Conservation (phyloP, 2,113 vertebrate species). For the Periophthalmodon schlosseri region DNA sequence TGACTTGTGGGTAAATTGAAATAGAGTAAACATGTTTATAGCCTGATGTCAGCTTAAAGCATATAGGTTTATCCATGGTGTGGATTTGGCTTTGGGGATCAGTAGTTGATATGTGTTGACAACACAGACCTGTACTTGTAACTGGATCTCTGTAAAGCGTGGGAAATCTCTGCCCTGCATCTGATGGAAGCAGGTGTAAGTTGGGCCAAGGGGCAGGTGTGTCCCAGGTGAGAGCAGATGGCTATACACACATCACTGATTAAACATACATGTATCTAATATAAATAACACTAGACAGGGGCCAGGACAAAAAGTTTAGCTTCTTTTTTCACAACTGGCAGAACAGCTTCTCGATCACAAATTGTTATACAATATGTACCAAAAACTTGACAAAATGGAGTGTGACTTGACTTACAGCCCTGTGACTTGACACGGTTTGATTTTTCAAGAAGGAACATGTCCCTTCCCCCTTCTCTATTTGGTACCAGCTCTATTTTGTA, state of each 20-base stretch:
- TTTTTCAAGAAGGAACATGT: too few relatives aligned
- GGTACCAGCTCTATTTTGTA: too few relatives aligned
- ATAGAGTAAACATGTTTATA: background rate
- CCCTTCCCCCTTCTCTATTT: too few relatives aligned
- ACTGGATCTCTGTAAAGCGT: slow-evolving; percentile 6
- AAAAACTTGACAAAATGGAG: too few relatives aligned
- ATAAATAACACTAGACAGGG: background rate
- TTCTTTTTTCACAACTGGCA: too few relatives aligned
- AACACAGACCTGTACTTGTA: slow-evolving; percentile 8
- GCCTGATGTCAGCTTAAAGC: background rate
- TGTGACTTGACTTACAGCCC: too few relatives aligned
- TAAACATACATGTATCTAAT: background rate
- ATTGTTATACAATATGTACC: too few relatives aligned
- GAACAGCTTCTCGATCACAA: too few relatives aligned
- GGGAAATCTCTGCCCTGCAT: slow-evolving; percentile 26
- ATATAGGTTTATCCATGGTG: background rate
- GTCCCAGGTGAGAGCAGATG: slow-evolving; percentile 16
- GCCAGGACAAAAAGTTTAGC: too few relatives aligned
- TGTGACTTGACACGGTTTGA: too few relatives aligned
- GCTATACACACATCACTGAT: background rate
- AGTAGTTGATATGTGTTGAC: slow-evolving; percentile 11
- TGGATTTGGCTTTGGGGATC: slow-evolving; percentile 2
- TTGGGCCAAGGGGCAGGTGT: slow-evolving; percentile 2
- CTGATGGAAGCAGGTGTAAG: slow-evolving; percentile 30
- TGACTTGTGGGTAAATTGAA: background rate